Conservation (phyloP, 2,888 invertebrate genomes). For the Hymenopus coronatus region DNA sequence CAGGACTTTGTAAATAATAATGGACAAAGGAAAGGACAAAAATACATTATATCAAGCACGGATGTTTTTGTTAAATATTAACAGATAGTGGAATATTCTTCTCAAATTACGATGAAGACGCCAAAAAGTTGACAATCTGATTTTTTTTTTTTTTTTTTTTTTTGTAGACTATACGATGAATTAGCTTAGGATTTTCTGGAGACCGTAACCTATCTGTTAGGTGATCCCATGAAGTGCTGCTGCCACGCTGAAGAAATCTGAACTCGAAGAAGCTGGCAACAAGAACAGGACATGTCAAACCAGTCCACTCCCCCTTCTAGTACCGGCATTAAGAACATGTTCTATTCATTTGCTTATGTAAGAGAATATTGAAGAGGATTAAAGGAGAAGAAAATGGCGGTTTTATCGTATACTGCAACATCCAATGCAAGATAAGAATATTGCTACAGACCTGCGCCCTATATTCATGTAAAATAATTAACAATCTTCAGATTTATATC, state of each 20-base stretch:
- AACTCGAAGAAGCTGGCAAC: background rate
- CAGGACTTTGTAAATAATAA: no score
- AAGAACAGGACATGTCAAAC: background rate
- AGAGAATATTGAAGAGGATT: background rate
- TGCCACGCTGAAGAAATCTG: background rate
- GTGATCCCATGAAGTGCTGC: background rate
- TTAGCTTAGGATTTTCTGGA: no score
- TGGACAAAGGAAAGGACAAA: no score
- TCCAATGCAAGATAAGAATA: background rate
- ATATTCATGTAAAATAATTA: no score
- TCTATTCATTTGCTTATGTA: background rate
- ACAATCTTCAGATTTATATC: no score
- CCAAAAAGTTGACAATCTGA: no score
- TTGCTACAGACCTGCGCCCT: background rate
- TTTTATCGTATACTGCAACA: background rate
- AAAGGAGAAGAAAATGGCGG: background rate
- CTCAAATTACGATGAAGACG: no score
- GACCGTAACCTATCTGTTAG: background rate
- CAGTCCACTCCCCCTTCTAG: background rate
- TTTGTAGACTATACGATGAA: no score
- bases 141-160: no score
- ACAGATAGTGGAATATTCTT: no score
- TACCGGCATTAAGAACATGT: background rate
- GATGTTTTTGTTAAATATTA: no score
- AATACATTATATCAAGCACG: no score